A percentile compares a stretch with the other conserved stretches of the same genome.
Evolutionary conservation across 1,140 invertebrate species (phyloP).

Genomic region (Brachionus sp.): DNA sequence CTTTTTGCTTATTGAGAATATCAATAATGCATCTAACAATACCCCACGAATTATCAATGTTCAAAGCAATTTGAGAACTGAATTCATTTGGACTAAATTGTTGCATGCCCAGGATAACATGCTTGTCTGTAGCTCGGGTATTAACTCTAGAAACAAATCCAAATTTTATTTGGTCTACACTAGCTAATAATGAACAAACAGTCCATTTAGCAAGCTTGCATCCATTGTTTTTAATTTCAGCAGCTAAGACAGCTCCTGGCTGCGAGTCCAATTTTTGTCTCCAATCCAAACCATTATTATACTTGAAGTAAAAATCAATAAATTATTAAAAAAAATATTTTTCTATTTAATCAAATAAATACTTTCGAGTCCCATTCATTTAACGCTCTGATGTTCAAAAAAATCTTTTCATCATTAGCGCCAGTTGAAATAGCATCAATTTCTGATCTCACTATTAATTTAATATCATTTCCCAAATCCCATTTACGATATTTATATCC

Average conservation of each 20-base stretch:
- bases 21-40: constrained; percentile 96
- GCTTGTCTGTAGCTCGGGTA: constrained; percentile 86
- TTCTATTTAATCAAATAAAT: constrained; percentile 28
- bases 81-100: constrained; percentile 98
- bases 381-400: constrained; percentile 90
- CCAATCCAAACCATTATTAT: constrained; percentile 95
- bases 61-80: constrained; percentile 95
- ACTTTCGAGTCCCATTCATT: constrained; percentile 97
- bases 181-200: constrained; percentile 80
- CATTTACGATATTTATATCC: constrained; percentile 94
- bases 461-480: constrained; percentile 87
- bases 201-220: constrained; percentile 99
- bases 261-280: constrained; percentile 93
- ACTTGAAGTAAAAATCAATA: constrained; percentile 54
- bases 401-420: constrained; percentile 83
- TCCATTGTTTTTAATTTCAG: constrained; percentile 95
- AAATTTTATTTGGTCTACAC: constrained; percentile 95
- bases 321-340: not conserved
- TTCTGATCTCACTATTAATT: constrained; percentile 86
- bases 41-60: constrained; percentile 99
- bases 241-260: constrained; percentile 92
- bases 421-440: constrained; percentile 90
- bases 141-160: constrained; percentile 93
- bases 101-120: constrained; percentile 94
- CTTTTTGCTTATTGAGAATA: constrained; percentile 93